Evolutionary conservation across 1,140 invertebrate species (phyloP).

Genomic region (Pseudomyrmex flavicornis): DNA sequence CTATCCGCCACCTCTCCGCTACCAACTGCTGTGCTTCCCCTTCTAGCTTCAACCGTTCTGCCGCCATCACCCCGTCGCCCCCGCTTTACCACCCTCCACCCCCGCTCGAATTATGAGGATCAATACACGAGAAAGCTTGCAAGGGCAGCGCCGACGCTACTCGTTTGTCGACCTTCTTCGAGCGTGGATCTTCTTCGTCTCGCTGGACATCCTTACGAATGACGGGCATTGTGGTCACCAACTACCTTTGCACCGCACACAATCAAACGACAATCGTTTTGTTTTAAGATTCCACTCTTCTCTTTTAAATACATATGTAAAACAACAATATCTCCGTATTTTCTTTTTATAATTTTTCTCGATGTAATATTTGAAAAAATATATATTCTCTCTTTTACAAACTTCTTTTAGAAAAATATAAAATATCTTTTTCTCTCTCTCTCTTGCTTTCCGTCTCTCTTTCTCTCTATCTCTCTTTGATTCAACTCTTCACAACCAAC

Average conservation of each 20-base stretch:
- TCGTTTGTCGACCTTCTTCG: constrained; percentile 80
- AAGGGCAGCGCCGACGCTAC: constrained; percentile 82
- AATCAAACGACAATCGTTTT: not conserved
- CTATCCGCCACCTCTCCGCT: constrained; percentile 65
- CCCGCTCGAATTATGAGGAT: constrained; percentile 84
- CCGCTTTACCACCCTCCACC: constrained; percentile 65
- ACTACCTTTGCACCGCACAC: not conserved
- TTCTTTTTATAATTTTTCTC: not conserved
- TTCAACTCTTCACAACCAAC: too few relatives aligned
- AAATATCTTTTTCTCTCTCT: too few relatives aligned
- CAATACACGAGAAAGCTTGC: constrained; percentile 84
- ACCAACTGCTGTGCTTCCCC: constrained; percentile 66
- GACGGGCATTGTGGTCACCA: constrained; percentile 29
- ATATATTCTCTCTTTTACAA: not conserved
- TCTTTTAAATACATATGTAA: not conserved
- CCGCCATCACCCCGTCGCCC: constrained; percentile 64
- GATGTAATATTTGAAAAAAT: not conserved
- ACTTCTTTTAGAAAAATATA: too few relatives aligned
- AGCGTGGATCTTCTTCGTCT: constrained; percentile 70
- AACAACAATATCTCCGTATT: not conserved
- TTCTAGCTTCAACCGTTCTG: constrained; percentile 64
- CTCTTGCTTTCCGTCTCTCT: too few relatives aligned
- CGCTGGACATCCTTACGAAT: constrained; percentile 59
- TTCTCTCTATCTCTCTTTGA: too few relatives aligned
- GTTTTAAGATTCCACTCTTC: not conserved